Conservation (phyloP, 2,113 vertebrate genomes). For the Myanophis thanlyinensis region DNA sequence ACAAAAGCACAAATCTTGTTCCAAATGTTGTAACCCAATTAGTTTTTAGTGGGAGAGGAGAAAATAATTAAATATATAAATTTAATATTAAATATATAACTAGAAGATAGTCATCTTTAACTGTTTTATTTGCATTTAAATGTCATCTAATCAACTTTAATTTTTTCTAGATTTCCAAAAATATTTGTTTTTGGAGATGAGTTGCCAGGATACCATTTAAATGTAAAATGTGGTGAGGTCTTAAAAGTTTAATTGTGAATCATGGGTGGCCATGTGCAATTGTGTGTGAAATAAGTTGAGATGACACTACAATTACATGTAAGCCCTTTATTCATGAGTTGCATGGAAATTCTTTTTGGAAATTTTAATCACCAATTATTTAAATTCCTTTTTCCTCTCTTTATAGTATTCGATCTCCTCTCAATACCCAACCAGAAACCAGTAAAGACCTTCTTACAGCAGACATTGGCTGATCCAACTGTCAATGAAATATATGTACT, state of each 20-base stretch:
- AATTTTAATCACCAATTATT: neutral
- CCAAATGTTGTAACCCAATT: neutral
- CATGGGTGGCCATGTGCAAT: neutral
- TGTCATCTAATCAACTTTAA: neutral
- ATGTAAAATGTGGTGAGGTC: neutral
- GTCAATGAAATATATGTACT: slow-evolving; percentile 86
- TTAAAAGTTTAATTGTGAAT: neutral
- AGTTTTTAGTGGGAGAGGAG: neutral
- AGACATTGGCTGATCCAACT: slow-evolving; percentile 77
- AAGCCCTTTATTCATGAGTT: neutral
- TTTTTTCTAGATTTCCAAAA: neutral
- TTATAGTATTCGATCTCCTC: slow-evolving; percentile 91
- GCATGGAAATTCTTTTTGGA: neutral
- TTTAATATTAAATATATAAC: neutral
- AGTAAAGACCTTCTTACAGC: slow-evolving; percentile 79
- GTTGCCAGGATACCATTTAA: neutral
- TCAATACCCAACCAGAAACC: slow-evolving; percentile 78
- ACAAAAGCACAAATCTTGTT: neutral
- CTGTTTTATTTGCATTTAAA: neutral
- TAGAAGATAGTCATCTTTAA: neutral
- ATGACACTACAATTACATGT: neutral
- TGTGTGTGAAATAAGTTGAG: neutral
- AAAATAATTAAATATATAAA: neutral
- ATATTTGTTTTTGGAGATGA: neutral
- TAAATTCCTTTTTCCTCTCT: slow-evolving; percentile 37